These are phyloP conservation scores for Tyria jacobaeae DNA, from an alignment of 2,888 invertebrate species.

Conservation along the genomic window DNA sequence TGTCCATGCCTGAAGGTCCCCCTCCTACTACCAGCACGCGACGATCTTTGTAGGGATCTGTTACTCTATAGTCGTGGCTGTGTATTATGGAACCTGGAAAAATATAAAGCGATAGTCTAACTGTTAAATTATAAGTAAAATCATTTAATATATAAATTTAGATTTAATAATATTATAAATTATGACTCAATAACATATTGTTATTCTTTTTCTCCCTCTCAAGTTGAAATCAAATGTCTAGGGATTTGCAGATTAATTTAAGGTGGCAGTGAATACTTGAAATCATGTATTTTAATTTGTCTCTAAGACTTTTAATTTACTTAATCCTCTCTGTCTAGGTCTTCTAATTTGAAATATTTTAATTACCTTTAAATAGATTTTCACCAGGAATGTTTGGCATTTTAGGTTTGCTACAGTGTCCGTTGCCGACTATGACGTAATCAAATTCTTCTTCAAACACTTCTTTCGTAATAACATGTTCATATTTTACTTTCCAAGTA, in stretches of 20 bases:
- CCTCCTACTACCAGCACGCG: conserved; percentile 90
- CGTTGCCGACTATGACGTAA: conserved; percentile 89
- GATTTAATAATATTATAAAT: too few relatives aligned
- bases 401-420: conserved; percentile 82
- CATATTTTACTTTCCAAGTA: conserved; percentile 71
- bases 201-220: too few relatives aligned
- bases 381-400: conserved; percentile 69
- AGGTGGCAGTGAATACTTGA: too few relatives aligned
- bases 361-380: conserved; percentile 72
- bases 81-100: conserved; percentile 87
- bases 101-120: too few relatives aligned
- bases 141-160: too few relatives aligned
- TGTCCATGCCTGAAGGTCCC: conserved; percentile 91
- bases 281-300: background rate
- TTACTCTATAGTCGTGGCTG: conserved; percentile 90
- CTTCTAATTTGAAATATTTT: background rate
- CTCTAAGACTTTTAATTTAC: too few relatives aligned
- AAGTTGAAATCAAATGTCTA: too few relatives aligned
- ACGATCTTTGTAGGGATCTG: conserved; percentile 85
- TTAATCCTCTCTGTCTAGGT: too few relatives aligned
- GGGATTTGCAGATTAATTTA: too few relatives aligned
- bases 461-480: conserved; percentile 62
- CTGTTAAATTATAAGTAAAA: too few relatives aligned
- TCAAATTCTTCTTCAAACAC: conserved; percentile 84
- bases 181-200: too few relatives aligned